These are phyloP conservation scores for Phallusia fumigata DNA, from an alignment of 23 tunicate genomes.

Conservation along the genomic window DNA sequence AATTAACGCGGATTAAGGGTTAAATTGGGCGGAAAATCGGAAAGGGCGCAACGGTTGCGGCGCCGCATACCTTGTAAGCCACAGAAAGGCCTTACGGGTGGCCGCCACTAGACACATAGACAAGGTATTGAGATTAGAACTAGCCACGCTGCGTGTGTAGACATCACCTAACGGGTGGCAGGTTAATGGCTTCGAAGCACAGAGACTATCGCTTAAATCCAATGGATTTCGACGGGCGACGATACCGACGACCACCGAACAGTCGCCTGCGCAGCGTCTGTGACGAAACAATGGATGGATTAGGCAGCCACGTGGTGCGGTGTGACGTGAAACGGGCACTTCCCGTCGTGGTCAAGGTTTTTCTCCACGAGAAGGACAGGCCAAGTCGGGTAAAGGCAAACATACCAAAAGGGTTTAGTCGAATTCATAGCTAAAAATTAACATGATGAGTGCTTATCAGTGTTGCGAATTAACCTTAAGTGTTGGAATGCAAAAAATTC, in stretches of 20 bases:
- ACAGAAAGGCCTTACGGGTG: conserved; percentile 1
- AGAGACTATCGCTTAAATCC: background rate
- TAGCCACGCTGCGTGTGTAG: background rate
- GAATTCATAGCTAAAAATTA: too few relatives aligned
- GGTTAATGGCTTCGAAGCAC: background rate
- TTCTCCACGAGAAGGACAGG: background rate
- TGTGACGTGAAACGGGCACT: background rate
- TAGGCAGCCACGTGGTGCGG: background rate
- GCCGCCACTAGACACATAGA: background rate
- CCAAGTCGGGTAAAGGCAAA: too few relatives aligned
- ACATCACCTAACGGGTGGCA: background rate
- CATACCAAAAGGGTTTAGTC: too few relatives aligned
- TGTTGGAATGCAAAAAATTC: too few relatives aligned
- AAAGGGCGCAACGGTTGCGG: background rate
- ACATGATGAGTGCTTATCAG: too few relatives aligned
- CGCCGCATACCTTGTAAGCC: background rate
- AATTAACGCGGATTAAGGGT: background rate
- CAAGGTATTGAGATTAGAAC: background rate
- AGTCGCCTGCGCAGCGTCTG: background rate
- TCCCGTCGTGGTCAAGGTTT: conserved; percentile 4
- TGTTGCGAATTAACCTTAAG: too few relatives aligned
- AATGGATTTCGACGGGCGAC: too few relatives aligned
- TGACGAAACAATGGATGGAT: background rate
- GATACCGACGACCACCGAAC: background rate
- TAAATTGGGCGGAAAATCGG: background rate